Conservation (phyloP, 1,140 invertebrate species). For the Diabrotica undecimpunctata region DNA sequence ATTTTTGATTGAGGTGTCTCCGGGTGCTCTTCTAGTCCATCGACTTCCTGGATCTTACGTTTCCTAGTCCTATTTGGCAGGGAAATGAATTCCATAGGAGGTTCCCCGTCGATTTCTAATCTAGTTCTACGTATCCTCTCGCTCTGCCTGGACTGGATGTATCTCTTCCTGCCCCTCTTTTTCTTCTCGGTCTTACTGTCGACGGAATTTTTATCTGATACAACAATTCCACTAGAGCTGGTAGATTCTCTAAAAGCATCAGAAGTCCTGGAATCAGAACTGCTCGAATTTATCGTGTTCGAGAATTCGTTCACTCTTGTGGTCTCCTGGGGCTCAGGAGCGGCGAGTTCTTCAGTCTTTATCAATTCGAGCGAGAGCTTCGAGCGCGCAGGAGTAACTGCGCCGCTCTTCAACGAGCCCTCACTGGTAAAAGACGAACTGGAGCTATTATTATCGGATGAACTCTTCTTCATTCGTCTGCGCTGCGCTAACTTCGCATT, state of each 20-base stretch:
- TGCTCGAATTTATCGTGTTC: not conserved
- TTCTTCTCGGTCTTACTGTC: constrained; percentile 31
- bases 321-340: not conserved
- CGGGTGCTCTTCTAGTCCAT: constrained; percentile 9
- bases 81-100: constrained; percentile 31
- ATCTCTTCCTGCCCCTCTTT: constrained; percentile 34
- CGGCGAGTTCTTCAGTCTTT: constrained; percentile 34
- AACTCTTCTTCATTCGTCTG: constrained; percentile 62
- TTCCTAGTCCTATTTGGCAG: constrained; percentile 37
- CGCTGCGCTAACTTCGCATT: constrained; percentile 70
- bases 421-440: constrained; percentile 45
- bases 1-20: constrained; percentile 34
- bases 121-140: constrained; percentile 42
- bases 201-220: constrained; percentile 41
- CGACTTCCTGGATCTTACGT: constrained; percentile 30
- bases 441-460: constrained; percentile 43
- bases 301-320: constrained; percentile 10
- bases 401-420: constrained; percentile 36
- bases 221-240: constrained; percentile 40
- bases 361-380: constrained; percentile 37
- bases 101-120: constrained; percentile 40
- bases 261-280: constrained; percentile 8
- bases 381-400: constrained; percentile 30
- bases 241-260: constrained; percentile 34
- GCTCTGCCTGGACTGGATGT: constrained; percentile 41